Evolutionary conservation across 2,797 vertebrate species (phyloP).

Genomic region (Podarcis lilfordi): DNA sequence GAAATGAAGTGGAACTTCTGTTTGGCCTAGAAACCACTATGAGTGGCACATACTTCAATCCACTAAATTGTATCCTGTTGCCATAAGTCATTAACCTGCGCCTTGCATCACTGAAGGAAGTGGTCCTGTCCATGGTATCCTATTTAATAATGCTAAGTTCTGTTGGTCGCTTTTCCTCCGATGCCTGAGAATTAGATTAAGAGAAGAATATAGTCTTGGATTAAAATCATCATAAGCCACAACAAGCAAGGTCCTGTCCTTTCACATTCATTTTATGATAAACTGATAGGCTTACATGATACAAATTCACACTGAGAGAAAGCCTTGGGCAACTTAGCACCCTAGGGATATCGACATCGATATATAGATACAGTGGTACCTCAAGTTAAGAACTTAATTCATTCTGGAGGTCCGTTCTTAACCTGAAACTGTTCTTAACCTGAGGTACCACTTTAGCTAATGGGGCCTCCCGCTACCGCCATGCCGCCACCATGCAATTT

Average conservation of each 20-base stretch:
- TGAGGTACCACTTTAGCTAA: no score
- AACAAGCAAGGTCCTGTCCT: constrained; percentile 2
- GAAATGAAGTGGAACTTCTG: constrained; percentile 53
- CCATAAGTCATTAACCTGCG: constrained; percentile 55
- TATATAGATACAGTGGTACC: not conserved
- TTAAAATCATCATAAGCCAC: constrained; percentile 21
- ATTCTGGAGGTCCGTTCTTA: no score
- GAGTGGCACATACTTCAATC: constrained; percentile 68
- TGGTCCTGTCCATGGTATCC: not conserved
- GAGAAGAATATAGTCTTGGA: not conserved
- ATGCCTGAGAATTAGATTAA: constrained; percentile 37
- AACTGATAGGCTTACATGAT: constrained; percentile 22
- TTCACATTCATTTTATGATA: constrained; percentile 31
- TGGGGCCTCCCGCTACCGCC: no score
- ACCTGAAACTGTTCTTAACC: no score
- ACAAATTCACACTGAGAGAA: not conserved
- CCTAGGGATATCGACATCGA: not conserved
- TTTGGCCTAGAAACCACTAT: constrained; percentile 55
- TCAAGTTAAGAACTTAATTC: no score
- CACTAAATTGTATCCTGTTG: constrained; percentile 64
- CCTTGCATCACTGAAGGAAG: constrained; percentile 47
- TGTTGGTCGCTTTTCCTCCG: constrained; percentile 29
- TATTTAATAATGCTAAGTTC: constrained; percentile 44
- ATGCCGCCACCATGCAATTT: no score
- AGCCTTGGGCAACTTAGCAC: not conserved